phyloP scores from a whole-genome alignment of 2,113 vertebrate species.

The Bujurquina vittata region DNA sequence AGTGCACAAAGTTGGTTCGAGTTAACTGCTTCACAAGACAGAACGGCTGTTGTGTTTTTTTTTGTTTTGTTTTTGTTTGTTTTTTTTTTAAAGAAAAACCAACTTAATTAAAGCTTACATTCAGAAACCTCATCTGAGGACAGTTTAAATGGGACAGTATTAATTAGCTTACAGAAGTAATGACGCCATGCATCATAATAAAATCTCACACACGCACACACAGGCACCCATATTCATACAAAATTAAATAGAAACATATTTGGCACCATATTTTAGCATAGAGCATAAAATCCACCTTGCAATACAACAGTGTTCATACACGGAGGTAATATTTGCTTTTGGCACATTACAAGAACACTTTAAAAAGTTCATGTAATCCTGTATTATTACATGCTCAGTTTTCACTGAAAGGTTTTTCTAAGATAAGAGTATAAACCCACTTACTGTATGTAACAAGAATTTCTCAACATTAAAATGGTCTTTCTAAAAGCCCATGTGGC shows the following conservation, averaged over 20 bases:
- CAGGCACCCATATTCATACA: conserved; percentile 6
- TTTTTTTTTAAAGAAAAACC: background rate
- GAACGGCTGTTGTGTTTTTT: conserved; percentile 36
- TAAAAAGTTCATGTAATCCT: conserved; percentile 48
- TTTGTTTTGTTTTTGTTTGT: too few species aligned
- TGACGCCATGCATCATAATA: conserved; percentile 52
- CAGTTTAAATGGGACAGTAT: conserved; percentile 24
- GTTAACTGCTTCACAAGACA: conserved; percentile 61
- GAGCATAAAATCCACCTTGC: conserved; percentile 68
- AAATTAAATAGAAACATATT: conserved; percentile 65
- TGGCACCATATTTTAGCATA: conserved; percentile 77
- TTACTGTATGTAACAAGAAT: conserved; percentile 1
- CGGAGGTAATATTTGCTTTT: conserved; percentile 72
- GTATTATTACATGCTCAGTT: conserved; percentile 44
- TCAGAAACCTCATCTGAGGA: conserved; percentile 60
- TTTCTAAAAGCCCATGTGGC: background rate
- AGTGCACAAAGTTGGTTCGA: conserved; percentile 69
- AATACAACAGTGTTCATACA: conserved; percentile 57
- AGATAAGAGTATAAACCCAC: conserved; percentile 40
- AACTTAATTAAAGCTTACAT: conserved; percentile 69
- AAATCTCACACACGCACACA: conserved; percentile 10
- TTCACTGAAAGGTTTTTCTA: conserved; percentile 24
- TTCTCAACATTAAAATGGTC: conserved; percentile 28
- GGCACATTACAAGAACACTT: conserved; percentile 68
- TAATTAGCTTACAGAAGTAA: conserved; percentile 16